Base-by-base conservation (phyloP, 2,113 vertebrate species). In the Barnardius zonarius region DNA sequence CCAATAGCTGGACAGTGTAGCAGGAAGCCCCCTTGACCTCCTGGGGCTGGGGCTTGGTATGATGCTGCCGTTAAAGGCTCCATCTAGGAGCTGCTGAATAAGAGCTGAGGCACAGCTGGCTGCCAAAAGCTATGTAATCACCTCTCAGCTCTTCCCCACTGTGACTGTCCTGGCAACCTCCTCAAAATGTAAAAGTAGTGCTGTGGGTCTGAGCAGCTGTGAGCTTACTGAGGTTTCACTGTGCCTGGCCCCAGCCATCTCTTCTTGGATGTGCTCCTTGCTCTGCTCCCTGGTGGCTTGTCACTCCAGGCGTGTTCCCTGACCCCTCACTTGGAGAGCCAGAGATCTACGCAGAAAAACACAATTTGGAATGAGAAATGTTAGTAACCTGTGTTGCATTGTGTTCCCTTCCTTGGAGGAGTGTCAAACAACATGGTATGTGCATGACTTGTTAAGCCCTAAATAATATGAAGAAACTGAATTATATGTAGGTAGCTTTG, bases 11-110 rank as follows among this genome's bases (percentile, higher is more conserved):
- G 55, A 48, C 22, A 28, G 49, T 63, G 13, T 15, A 83, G 35
- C 24, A 55, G 27, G 27, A 69, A 64, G 33, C 5, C 8, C 8
- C 6, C 33, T 86, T 75, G 83, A 48, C 17, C 12, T 20, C 48
- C 3, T 39, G 39, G 3, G 30, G 30, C 46, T 39, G 31, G 11
- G 43, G n/a, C 20, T 54, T 0, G 2, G 23, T 10, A 7, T 2
- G 15, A 39, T 2, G 5, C 17, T 43, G 28, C 19, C n/a, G 13
- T 0, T 1, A 74, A 15, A 55, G 23, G 25, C 33, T 91, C n/a
- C 25, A 46, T 9, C 37, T 35, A 35, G 37, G 14, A 74, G 43
- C 0, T 59, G 2, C 54, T 68, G 25, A 68, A 10, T 10, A 31
- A 62, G 24, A 19, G 24, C 20, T 4, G 1, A 68, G 52, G 30